These are phyloP conservation scores for Hyaena hyaena DNA, from an alignment of 2,113 vertebrate species.

Conservation along the genomic window DNA sequence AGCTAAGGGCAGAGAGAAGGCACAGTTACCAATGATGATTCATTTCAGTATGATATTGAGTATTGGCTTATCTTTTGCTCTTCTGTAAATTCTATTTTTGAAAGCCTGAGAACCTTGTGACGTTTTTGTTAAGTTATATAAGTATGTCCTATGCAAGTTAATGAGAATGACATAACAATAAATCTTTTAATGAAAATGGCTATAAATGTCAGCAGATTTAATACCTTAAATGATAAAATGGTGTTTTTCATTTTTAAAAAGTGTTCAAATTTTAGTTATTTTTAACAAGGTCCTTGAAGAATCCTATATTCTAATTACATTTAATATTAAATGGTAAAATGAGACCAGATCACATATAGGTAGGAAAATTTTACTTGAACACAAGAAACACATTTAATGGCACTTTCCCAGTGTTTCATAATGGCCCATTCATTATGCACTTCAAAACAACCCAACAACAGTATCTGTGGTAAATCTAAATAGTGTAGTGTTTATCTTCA, in stretches of 20 bases:
- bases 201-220: background rate
- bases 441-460: background rate
- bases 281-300: slow-evolving; percentile 42
- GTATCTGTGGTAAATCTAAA: background rate
- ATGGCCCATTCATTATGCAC: background rate
- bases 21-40: background rate
- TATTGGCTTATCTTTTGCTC: background rate
- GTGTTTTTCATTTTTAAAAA: slow-evolving; percentile 55
- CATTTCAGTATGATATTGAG: background rate
- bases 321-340: slow-evolving; percentile 23
- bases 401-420: background rate
- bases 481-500: background rate
- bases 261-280: slow-evolving; percentile 11
- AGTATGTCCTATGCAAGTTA: background rate
- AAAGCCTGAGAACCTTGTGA: background rate
- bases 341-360: background rate
- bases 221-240: slow-evolving; percentile 29
- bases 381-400: background rate
- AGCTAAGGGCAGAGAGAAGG: background rate
- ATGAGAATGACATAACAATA: slow-evolving; percentile 31
- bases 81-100: slow-evolving; percentile 22
- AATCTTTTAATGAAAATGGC: background rate
- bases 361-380: background rate
- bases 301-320: background rate
- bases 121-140: slow-evolving; percentile 14